Evolutionary conservation across 1,140 invertebrate genomes (phyloP).

Genomic region (Magallana gigas): DNA sequence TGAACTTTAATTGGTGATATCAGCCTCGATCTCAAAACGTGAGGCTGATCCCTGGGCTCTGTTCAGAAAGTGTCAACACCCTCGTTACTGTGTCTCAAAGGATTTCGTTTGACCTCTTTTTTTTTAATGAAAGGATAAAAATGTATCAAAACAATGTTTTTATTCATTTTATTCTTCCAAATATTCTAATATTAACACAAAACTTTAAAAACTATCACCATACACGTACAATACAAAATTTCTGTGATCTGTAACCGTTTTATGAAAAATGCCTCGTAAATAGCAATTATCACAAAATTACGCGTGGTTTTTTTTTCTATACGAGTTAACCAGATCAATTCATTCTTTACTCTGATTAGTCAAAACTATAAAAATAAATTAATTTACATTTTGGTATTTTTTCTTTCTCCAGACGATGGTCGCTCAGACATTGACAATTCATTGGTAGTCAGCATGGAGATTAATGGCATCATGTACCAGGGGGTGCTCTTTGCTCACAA

Average conservation of each 20-base stretch:
- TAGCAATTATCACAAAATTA: no score
- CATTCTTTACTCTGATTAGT: background rate
- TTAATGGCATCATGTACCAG: conserved; percentile 89
- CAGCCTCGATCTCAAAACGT: conserved; percentile 12
- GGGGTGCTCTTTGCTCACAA: conserved; percentile 81
- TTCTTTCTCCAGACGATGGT: conserved; percentile 80
- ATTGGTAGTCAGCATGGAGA: conserved; percentile 95
- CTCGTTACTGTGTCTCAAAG: background rate
- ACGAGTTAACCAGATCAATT: no score
- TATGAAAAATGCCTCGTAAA: no score
- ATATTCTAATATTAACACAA: no score
- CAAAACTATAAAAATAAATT: background rate
- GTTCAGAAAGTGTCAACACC: conserved; percentile 15
- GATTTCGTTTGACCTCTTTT: no score
- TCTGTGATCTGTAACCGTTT: no score
- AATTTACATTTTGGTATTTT: background rate
- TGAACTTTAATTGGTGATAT: conserved; percentile 31
- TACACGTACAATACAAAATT: no score
- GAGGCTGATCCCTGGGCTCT: background rate
- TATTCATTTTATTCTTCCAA: no score
- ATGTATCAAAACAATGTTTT: no score
- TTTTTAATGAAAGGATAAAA: no score
- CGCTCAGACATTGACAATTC: conserved; percentile 89
- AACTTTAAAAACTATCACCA: no score
- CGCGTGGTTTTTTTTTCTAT: no score